Conservation (phyloP, 2,113 vertebrate genomes). For the Rissa tridactyla region DNA sequence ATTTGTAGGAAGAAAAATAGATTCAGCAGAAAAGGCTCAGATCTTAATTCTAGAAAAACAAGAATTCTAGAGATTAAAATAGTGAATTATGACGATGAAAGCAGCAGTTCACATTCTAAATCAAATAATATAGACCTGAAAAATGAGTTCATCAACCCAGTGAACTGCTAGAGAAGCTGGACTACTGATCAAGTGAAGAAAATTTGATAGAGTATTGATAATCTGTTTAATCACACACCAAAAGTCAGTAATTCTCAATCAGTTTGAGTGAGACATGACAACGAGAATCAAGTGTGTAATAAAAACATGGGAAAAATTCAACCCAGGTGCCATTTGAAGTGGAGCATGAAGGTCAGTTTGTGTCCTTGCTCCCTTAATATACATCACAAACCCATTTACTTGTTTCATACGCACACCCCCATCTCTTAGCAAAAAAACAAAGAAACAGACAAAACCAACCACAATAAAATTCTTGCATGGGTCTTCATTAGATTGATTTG, state of each 20-base stretch:
- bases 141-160: background rate
- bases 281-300: background rate
- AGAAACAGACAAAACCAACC: background rate
- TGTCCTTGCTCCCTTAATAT: background rate
- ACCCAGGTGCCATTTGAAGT: background rate
- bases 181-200: background rate
- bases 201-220: background rate
- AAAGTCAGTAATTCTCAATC: background rate
- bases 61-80: background rate
- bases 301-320: background rate
- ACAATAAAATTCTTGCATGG: background rate
- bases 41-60: background rate
- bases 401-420: slow-evolving; percentile 11
- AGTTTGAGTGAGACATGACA: background rate
- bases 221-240: background rate
- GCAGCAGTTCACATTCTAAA: background rate
- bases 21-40: background rate
- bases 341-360: background rate
- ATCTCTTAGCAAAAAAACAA: slow-evolving; percentile 21
- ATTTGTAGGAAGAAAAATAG: background rate
- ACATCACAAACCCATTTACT: slow-evolving; percentile 12
- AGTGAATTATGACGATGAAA: background rate
- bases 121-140: background rate
- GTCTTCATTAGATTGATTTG: slow-evolving; percentile 60
- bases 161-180: background rate